Evolutionary conservation across 92 coral and sea anemone species (phyloP), one percentile per base, ranked within the genome.

Genomic region (Epizoanthus fatuus): DNA sequence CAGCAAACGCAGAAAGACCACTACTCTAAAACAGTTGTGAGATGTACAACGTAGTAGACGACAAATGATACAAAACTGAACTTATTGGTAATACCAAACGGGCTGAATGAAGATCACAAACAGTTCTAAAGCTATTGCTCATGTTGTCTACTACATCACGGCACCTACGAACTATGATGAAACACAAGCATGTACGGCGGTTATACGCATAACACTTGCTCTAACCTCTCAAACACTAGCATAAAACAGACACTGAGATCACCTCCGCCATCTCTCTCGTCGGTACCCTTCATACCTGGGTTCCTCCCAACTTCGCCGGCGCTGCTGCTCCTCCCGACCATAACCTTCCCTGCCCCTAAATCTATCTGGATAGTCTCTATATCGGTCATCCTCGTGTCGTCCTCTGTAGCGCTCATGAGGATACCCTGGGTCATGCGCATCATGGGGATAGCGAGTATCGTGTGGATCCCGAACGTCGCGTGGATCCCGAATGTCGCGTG

Each of bases 331-430:
- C 16, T 69, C 71, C 14, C 82, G 69, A 4, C 69, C 55, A 25
- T 77, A 62, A 4, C 71, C 71, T 42, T 13, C 70, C 25, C 82
- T 54, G 12, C 82, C 82, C 82, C 82, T 77, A 11, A 35, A 60
- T 29, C 82, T 77, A 77, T 77, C 82, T 19, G 82, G 68, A 58
- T 77, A 77, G 82, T 77, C 82, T 77, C 82, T 77, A 62, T 59
- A 62, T 13, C 63, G 51, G 13, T 69, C 70, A 5, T 77, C 82
- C 25, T 75, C 81, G 16, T 77, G 71, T 17, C 82, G 82, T 3
- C 82, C 82, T 42, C 82, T 42, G 52, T 42, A 60, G 19, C 82
- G 82, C 22, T 77, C 82, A 47, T 69, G 55, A 4, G 72, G 1
- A 37, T 29, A 62, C 67, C 35, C 35, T 9, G 67, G 67, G 32